Evolutionary conservation across 2,797 vertebrate genomes (phyloP), one percentile per base, ranked within the genome.

Genomic region (Hemibagrus guttatus): DNA sequence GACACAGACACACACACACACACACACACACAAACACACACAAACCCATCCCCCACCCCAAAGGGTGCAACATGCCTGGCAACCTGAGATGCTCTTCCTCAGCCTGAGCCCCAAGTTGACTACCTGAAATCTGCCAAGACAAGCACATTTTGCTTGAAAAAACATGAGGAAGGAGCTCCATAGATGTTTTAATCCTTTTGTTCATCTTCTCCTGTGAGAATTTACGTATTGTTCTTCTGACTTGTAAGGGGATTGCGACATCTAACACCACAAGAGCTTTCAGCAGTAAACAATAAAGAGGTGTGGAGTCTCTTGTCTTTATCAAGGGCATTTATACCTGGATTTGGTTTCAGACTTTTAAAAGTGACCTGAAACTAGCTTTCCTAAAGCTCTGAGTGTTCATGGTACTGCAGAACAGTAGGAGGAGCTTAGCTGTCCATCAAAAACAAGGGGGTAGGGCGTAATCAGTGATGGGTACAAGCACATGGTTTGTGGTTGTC

Each of bases 21-120:
- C 71, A 49, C 71, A 16, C 69, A 72, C 69, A 72, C 39, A 72
- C 39, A 81, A 85, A 87, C 84, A 63, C 72, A 64, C 83, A 86
- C 87, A 87, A 39, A 66, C 86, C 58, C 81, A 83, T 85, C 87
- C 81, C 75, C 78, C 88, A 76, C 23, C 49, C 35, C 26, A 83
- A 76, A 84, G 74, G 56, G 86, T 86, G 88, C 86, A 78, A 84
- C 85, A 89, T 88, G 86, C 85, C 85, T 87, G 80, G 89, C 90
- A 91, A 92, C 90, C 90, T 90, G 89, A 91, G 90, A 89, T 91
- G 85, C 84, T 81, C 80, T 85, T 87, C 89, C 74, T 88, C 64
- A 86, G 72, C 75, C 78, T 42, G 58, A 85, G 79, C 78, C 83
- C 91, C 91, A 35, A 81, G 52, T 88, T 59, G 72, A 63, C 31